Base-by-base conservation (phyloP, 2,888 invertebrate genomes). In the Meteorus colon region DNA sequence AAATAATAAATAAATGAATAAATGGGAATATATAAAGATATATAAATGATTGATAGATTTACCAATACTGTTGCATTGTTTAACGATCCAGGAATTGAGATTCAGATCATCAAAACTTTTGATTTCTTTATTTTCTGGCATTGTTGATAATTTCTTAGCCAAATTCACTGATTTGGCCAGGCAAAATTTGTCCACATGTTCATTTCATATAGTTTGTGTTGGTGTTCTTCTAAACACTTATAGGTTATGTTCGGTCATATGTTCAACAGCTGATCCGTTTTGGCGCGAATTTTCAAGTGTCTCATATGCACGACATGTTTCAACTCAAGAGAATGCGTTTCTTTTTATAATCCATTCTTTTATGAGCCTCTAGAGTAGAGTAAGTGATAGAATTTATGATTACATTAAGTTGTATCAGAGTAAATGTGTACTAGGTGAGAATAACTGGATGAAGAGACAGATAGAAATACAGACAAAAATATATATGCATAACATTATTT, bases 61-160 rank as follows among this genome's bases (percentile, higher is more conserved):
- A 94, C 96, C 96, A 81, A 96, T 91, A 80, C 92, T 91, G 77
- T 91, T 90, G 70, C 95, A 91, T 87, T 96, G 95, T 82, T 93
- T 93, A 34, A 94, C 91, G 16, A 96, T 91, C 96, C 96, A 96
- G 4, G 93, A 91, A 83, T 94, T 94, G 16, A 96, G 88, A 48
- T 93, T 93, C 51, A 95, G 90, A 75, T 92, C 91, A 1, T 89
- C 84, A 86, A 96, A 95, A 69, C 92, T 80, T 31, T 70, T 73
- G 16, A 85, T 81, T 80, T 82, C 79, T 29, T 77, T 27, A 0
- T 19, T 24, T 19, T 55, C 55, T 10, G 55, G 8, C 55, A 55
- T 55, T 55, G n/a, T 55, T 55, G 10, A 55, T 55, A 24, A 19
- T 55, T 55, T 16, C n/a, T 4, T 1, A 10, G 2, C 2, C 2